These are phyloP conservation scores for Artibeus lituratus DNA, from an alignment of 2,797 vertebrate genomes.

Conservation along the genomic window DNA sequence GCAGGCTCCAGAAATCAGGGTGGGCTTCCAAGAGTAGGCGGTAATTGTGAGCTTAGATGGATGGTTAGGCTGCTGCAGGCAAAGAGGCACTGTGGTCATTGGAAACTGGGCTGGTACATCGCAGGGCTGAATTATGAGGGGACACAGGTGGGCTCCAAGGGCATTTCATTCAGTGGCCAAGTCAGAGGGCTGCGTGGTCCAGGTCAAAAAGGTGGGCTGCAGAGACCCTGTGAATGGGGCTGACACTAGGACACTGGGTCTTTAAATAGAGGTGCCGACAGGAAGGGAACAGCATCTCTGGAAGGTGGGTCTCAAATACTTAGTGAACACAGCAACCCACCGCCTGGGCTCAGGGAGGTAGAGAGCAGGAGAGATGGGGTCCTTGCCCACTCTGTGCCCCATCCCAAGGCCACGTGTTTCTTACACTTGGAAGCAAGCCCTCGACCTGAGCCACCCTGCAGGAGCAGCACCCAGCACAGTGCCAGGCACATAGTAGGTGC, in stretches of 20 bases:
- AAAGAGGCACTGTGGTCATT: neutral
- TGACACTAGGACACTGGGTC: neutral
- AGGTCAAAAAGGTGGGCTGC: neutral
- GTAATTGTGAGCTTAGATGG: neutral
- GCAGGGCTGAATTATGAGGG: neutral
- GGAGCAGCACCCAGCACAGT: neutral
- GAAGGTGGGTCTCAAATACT: neutral
- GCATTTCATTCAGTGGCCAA: neutral
- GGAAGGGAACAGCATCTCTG: neutral
- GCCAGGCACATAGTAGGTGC: neutral
- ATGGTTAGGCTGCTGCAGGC: neutral
- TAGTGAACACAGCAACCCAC: neutral
- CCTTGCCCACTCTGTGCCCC: neutral
- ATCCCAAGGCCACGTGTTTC: fast-evolving
- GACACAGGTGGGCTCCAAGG: too few species aligned
- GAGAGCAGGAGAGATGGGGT: neutral
- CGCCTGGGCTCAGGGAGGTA: neutral
- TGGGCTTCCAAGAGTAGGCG: neutral
- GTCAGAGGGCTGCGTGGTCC: neutral
- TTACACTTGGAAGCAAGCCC: neutral
- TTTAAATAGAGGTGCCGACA: neutral
- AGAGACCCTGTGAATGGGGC: neutral
- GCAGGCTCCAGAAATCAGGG: neutral
- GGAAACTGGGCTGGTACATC: neutral
- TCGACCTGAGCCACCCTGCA: neutral